A percentile compares a stretch with the other conserved stretches of the same genome.
phyloP scores from a whole-genome alignment of 2,113 vertebrate species.

The Hypanus sabinus region DNA sequence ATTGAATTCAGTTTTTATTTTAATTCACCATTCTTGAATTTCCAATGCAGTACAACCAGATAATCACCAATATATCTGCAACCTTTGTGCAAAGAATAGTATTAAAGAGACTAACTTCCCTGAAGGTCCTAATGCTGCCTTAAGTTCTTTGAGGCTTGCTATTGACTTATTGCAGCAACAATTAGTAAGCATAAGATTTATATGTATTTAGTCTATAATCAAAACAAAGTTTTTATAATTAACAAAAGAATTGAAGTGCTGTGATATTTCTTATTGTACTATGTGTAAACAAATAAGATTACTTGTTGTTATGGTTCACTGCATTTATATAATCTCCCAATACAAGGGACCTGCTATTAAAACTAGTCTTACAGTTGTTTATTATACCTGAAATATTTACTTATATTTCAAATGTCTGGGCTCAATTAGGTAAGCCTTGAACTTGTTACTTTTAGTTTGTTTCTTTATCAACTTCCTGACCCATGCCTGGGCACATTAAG shows the following conservation, averaged over 20 bases:
- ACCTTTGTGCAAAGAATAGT: background rate
- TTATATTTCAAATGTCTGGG: background rate
- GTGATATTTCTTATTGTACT: background rate
- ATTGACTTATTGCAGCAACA: background rate
- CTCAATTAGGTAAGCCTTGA: background rate
- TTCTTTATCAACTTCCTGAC: background rate
- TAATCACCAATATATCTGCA: background rate
- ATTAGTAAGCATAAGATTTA: background rate
- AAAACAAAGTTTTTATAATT: background rate
- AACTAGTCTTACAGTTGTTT: background rate
- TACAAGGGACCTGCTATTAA: background rate
- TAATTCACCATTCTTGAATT: background rate
- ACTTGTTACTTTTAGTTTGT: background rate
- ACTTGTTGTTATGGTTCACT: background rate
- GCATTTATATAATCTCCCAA: background rate
- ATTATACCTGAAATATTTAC: background rate
- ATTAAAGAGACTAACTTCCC: background rate
- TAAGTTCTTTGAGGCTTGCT: background rate
- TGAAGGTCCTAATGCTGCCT: background rate
- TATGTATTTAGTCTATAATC: background rate
- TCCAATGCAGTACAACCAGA: background rate
- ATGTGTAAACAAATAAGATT: background rate
- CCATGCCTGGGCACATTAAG: background rate
- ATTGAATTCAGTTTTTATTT: background rate
- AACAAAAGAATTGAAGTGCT: background rate